phyloP scores from a whole-genome alignment of 1,140 invertebrate genomes.

The Sesamia nonagrioides region DNA sequence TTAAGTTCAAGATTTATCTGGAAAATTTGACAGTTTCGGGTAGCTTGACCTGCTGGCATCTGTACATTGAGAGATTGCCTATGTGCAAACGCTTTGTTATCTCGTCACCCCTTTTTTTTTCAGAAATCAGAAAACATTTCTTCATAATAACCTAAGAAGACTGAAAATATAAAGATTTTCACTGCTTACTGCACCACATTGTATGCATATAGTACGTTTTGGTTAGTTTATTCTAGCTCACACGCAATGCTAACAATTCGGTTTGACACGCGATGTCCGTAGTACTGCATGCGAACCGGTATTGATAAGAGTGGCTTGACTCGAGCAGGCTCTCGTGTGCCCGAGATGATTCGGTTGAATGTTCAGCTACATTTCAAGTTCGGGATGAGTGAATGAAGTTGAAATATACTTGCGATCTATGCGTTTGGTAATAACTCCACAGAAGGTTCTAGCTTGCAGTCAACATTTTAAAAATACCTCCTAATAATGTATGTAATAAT shows the following conservation, averaged over 20 bases:
- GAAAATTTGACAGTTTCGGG: too few relatives aligned
- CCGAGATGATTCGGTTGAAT: slow-evolving; percentile 10
- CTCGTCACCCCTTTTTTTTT: neutral
- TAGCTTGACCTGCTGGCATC: too few relatives aligned
- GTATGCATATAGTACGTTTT: neutral
- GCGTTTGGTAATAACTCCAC: neutral
- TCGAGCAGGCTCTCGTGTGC: neutral
- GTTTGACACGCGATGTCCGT: slow-evolving; percentile 14
- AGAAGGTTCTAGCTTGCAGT: neutral
- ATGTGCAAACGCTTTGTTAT: neutral
- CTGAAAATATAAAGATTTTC: slow-evolving; percentile 18
- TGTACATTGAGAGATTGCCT: neutral
- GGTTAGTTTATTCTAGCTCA: neutral
- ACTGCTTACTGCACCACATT: neutral
- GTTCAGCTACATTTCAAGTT: slow-evolving; percentile 22
- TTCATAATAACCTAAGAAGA: slow-evolving; percentile 14
- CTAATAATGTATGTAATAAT: slow-evolving; percentile 29
- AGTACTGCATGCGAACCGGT: neutral
- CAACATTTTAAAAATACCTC: slow-evolving; percentile 35
- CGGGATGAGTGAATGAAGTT: slow-evolving; percentile 39
- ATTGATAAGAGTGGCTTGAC: slow-evolving; percentile 14
- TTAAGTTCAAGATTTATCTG: too few relatives aligned
- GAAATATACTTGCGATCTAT: slow-evolving; percentile 29
- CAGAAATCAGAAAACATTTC: too few relatives aligned
- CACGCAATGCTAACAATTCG: slow-evolving; percentile 7